Base-by-base conservation (phyloP, 2,888 invertebrate species). In the Volucella bombylans region DNA sequence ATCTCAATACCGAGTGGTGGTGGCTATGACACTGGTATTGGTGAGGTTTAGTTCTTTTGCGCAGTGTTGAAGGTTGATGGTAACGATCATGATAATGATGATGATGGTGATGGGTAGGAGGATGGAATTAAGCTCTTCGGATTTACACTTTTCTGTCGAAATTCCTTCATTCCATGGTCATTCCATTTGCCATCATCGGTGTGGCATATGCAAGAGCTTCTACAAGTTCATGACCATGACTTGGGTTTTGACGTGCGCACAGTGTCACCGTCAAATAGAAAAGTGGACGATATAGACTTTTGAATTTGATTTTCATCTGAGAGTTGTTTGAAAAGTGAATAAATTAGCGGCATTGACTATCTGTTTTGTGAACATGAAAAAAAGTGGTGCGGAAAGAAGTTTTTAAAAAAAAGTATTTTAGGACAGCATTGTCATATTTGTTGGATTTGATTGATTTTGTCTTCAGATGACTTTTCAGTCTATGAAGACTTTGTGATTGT, bases 31-130 rank as follows among this genome's bases (percentile, higher is more conserved):
- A 31, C 6, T 31, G 31, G 31, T 31, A 31, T 31, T 31, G 6
- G 31, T 31, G 62, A 62, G 45, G 65, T 65, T 82, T 47, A 49
- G 43, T 65, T 83, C 65, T 74, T 76, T 50, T 71, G 76, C 38
- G 47, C 71, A 64, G 71, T 55, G 43, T 15, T 61, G 49, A 61
- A 73, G 72, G 69, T 57, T 65, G 71, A 49, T 31, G 67, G 31
- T 57, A 43, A 23, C 43, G 14, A 11, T n/a, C 31, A 6, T 43
- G 45, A 55, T 73, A 54, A 47, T 67, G 67, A 61, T 57, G 64
- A 67, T 54, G 76, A 43, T 41, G 43, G 50, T 59, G 38, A 71
- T 85, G 65, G 80, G 80, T 76, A 85, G 83, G 80, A 71, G 71
- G 76, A 55, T 62, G 45, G 73, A 49, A 55, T 61, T 67, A 80